Evolutionary conservation across 2,797 vertebrate genomes (phyloP).

Genomic region (Manis crassicaudata): DNA sequence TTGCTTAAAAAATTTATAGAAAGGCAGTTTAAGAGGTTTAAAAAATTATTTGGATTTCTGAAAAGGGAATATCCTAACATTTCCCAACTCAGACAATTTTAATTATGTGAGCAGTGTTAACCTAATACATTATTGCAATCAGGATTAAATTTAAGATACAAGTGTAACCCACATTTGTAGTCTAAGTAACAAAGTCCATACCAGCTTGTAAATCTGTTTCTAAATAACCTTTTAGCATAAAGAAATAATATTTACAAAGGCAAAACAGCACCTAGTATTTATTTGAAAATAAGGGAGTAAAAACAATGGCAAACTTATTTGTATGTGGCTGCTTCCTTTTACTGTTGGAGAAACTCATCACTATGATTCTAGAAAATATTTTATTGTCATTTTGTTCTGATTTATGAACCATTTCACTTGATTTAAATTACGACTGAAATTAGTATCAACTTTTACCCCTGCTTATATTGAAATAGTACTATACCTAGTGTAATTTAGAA

Average conservation of each 20-base stretch:
- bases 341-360: conserved; percentile 26
- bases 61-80: conserved; percentile 58
- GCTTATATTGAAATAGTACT: conserved; percentile 54
- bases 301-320: conserved; percentile 39
- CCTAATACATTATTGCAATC: conserved; percentile 41
- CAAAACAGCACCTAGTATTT: conserved; percentile 45
- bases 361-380: conserved; percentile 51
- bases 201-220: conserved; percentile 66
- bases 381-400: conserved; percentile 65
- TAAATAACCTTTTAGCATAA: not conserved
- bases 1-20: not conserved
- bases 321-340: conserved; percentile 58
- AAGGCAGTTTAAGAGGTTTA: not conserved
- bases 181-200: conserved; percentile 34
- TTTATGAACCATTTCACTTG: conserved; percentile 66
- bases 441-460: conserved; percentile 56
- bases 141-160: conserved; percentile 78
- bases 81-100: conserved; percentile 65
- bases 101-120: conserved; percentile 75
- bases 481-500: conserved; percentile 57
- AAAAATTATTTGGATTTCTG: not conserved
- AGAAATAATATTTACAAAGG: conserved; percentile 26
- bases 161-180: conserved; percentile 79
- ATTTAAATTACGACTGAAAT: conserved; percentile 74
- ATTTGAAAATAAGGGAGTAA: conserved; percentile 15